These are phyloP conservation scores for Lepidurus couesii DNA, from an alignment of 1,140 invertebrate genomes.

Conservation along the genomic window DNA sequence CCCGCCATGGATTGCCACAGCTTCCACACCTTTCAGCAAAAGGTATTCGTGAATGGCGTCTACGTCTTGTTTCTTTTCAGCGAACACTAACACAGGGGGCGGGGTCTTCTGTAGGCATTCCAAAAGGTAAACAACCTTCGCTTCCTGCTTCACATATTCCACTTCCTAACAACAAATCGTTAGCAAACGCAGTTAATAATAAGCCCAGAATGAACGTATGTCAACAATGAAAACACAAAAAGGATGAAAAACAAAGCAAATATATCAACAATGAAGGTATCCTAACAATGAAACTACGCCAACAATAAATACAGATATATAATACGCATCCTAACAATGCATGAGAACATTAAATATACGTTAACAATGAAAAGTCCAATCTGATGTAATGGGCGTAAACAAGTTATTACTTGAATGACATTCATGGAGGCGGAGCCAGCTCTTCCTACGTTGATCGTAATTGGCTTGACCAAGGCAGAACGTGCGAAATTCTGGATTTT, in stretches of 20 bases:
- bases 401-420: constrained; percentile 66
- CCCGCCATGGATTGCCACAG: constrained; percentile 96
- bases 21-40: constrained; percentile 91
- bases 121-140: constrained; percentile 89
- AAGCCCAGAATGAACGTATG: neutral
- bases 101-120: constrained; percentile 93
- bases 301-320: neutral
- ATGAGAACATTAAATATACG: neutral
- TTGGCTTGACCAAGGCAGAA: constrained; percentile 91
- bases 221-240: neutral
- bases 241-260: neutral
- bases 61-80: constrained; percentile 98
- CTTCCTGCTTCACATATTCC: constrained; percentile 96
- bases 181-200: neutral
- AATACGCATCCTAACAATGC: neutral
- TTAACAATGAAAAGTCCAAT: constrained; percentile 26
- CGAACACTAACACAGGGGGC: constrained; percentile 96
- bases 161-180: constrained; percentile 58
- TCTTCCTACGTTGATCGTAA: constrained; percentile 98
- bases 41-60: constrained; percentile 98
- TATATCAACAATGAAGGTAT: neutral
- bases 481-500: constrained; percentile 99
- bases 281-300: neutral
- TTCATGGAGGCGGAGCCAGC: constrained; percentile 97
- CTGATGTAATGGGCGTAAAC: constrained; percentile 35